Evolutionary conservation across 2,888 invertebrate genomes (phyloP).

Genomic region (Trissolcus japonicus): DNA sequence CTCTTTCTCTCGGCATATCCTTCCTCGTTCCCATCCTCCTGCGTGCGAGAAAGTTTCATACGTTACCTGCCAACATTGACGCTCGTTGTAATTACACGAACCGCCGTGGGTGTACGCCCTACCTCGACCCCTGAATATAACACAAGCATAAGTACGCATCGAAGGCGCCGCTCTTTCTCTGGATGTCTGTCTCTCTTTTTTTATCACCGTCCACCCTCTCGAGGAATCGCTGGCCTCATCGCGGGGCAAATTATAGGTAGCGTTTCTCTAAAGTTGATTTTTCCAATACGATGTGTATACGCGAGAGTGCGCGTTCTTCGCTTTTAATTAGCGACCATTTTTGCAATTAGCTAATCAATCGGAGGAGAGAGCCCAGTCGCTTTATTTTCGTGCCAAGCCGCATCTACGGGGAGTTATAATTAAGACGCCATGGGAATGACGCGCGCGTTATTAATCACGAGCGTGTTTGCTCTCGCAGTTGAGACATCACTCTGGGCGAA

Average conservation of each 20-base stretch:
- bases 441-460: constrained; percentile 21
- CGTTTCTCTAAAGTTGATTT: constrained; percentile 40
- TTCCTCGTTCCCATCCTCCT: constrained; percentile 40
- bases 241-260: constrained; percentile 54
- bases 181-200: background rate
- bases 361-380: constrained; percentile 1
- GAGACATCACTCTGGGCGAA: background rate
- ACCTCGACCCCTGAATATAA: constrained; percentile 57
- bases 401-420: constrained; percentile 8
- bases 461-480: background rate
- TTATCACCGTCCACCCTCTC: constrained; percentile 3
- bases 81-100: constrained; percentile 69
- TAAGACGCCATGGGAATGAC: constrained; percentile 5
- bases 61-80: constrained; percentile 65
- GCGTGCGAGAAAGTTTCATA: constrained; percentile 62
- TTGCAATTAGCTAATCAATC: constrained; percentile 53
- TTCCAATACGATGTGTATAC: constrained; percentile 26
- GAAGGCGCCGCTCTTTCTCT: constrained; percentile 31
- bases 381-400: constrained; percentile 4
- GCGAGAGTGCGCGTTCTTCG: constrained; percentile 21
- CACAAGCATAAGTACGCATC: constrained; percentile 49
- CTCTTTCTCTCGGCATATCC: constrained; percentile 25
- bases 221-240: constrained; percentile 22
- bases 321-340: constrained; percentile 52
- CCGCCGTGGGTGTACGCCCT: constrained; percentile 63